Base-by-base conservation (phyloP, 2,797 vertebrate species). In the Esox masquinongy region DNA sequence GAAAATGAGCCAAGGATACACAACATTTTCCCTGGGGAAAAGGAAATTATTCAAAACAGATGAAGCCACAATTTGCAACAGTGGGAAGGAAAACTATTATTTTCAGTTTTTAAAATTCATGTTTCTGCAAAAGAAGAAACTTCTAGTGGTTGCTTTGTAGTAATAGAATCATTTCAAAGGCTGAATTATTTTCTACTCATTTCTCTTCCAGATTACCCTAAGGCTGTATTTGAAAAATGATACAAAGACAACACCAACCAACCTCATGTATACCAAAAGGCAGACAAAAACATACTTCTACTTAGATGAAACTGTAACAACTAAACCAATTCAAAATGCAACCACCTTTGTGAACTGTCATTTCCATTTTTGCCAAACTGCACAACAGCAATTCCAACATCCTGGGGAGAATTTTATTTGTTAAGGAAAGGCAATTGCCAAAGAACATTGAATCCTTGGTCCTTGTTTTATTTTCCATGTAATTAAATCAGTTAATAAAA, bases 401-500 rank as follows among this genome's bases (percentile, higher is more conserved):
- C 81, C 81, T 74, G 79, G 84, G 81, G 83, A 85, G 87, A 90
- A 91, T 89, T 80, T 77, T 89, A 90, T 89, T 86, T 84, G 80
- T 83, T 51, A 69, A 78, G 79, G 74, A 80, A 83, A 88, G 73
- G 83, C 87, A 89, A 88, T 87, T 88, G 88, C 85, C 84, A 82
- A 85, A 83, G 85, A 89, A 89, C 88, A 93, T 91, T 89, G 85
- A 92, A 92, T 93, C 90, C 91, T 87, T 83, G 68, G 85, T 80
- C 88, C 88, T 91, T 87, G 90, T 91, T 94, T 92, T 85, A 89
- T 91, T 93, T 91, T 91, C 87, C 80, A 81, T 91, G 86, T 92
- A 94, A 95, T 94, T 94, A 92, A 94, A 94, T 93, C 90, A 90
- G 85, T 85, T 81, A 87, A 84, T 83, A 88, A 86, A 84, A 85